A percentile compares a stretch with the other conserved stretches of the same genome.
Evolutionary conservation across 2,797 vertebrate species (phyloP).

Genomic region (Pseudochirops cupreus): DNA sequence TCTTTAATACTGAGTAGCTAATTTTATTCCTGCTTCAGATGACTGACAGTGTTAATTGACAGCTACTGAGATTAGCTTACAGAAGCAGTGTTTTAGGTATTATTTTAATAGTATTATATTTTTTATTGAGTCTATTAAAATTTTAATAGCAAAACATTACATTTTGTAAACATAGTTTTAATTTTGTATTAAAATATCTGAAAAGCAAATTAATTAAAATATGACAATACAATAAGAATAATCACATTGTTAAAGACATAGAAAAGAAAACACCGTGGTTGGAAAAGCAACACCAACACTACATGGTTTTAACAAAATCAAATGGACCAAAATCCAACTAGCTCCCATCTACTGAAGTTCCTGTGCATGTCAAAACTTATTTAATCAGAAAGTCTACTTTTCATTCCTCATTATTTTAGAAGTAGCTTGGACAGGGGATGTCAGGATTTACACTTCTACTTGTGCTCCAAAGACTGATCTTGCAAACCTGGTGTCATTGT

Average conservation of each 20-base stretch:
- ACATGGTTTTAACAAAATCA: neutral
- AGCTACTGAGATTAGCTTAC: neutral
- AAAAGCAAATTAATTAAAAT: neutral
- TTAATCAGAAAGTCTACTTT: constrained; percentile 11
- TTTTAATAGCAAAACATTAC: neutral
- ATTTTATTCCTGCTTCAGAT: constrained; percentile 10
- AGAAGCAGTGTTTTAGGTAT: neutral
- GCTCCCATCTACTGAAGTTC: neutral
- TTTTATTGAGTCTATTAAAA: neutral
- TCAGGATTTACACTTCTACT: neutral
- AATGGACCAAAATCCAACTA: neutral
- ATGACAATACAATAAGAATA: neutral
- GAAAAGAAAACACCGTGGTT: neutral
- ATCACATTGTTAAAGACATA: neutral
- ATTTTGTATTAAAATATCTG: neutral
- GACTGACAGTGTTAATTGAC: neutral
- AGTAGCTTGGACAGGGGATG: neutral
- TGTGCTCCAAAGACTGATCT: neutral
- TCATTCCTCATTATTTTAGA: constrained; percentile 15
- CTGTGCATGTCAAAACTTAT: neutral
- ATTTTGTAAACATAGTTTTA: neutral
- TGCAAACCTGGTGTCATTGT: neutral
- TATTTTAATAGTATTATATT: neutral
- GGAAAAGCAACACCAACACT: neutral
- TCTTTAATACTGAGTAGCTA: neutral